Evolutionary conservation across 2,888 invertebrate genomes (phyloP).

Genomic region (Tetrapedia diversipes): DNA sequence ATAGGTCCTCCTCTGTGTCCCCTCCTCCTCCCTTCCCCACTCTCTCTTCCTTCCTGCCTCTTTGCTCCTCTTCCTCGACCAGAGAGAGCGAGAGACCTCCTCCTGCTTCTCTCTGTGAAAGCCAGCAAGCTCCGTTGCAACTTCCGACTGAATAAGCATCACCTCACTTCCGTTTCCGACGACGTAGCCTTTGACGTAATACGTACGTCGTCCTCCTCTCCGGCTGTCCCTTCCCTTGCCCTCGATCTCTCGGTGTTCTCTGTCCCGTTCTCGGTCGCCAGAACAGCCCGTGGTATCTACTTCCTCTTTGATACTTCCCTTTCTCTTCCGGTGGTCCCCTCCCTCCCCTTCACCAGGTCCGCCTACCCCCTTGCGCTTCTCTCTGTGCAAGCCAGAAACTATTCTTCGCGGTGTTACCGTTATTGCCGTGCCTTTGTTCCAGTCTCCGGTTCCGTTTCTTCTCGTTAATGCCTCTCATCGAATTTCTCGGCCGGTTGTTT

Average conservation of each 20-base stretch:
- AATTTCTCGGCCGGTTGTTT: conserved; percentile 12
- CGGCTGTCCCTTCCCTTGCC: conserved; percentile 10
- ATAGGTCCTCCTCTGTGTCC: conserved; percentile 70
- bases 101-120: conserved; percentile 62
- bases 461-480: conserved; percentile 13
- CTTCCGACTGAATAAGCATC: conserved; percentile 80
- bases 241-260: conserved; percentile 3
- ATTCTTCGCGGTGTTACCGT: conserved; percentile 22
- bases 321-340: conserved; percentile 19
- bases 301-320: conserved; percentile 45
- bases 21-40: conserved; percentile 46
- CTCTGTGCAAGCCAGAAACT: conserved; percentile 27
- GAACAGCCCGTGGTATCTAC: conserved; percentile 32
- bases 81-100: neutral
- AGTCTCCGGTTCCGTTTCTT: neutral
- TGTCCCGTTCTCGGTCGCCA: conserved; percentile 9
- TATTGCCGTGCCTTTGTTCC: conserved; percentile 5
- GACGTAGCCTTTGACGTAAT: conserved; percentile 78
- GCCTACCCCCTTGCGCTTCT: conserved; percentile 42
- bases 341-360: too few species aligned
- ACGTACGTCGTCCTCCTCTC: conserved; percentile 58
- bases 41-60: conserved; percentile 51
- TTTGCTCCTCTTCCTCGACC: conserved; percentile 47
- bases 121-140: conserved; percentile 75
- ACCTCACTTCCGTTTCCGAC: conserved; percentile 79